Conservation (phyloP, 2,797 vertebrate genomes). For the Dicrostonyx torquatus region DNA sequence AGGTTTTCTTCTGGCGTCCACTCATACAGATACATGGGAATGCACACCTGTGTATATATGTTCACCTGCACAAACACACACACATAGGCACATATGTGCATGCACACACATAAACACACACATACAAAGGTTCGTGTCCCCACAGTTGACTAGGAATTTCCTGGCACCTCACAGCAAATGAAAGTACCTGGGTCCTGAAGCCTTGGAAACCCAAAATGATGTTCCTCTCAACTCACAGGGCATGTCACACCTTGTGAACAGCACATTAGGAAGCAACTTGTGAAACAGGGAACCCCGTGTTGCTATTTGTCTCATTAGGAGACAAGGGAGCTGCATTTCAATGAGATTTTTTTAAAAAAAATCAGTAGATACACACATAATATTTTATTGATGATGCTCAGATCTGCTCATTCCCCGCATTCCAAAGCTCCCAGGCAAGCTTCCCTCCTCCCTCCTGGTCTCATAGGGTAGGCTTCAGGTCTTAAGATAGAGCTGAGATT, state of each 20-base stretch:
- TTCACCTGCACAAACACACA: neutral
- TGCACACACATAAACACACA: neutral
- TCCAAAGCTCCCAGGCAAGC: neutral
- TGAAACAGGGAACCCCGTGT: neutral
- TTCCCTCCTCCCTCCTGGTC: neutral
- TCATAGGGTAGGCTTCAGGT: fast-evolving
- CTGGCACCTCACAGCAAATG: neutral
- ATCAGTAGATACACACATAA: neutral
- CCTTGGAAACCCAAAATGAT: neutral
- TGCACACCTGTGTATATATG: too few species aligned
- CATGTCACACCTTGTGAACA: neutral
- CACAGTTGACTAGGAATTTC: neutral
- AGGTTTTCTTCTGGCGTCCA: neutral
- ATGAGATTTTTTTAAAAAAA: neutral
- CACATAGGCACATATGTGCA: neutral
- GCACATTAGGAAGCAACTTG: neutral
- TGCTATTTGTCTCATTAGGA: neutral
- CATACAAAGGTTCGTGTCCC: neutral
- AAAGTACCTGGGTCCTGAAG: neutral
- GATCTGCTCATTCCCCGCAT: neutral
- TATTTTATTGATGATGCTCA: neutral
- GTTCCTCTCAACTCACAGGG: neutral
- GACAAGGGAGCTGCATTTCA: neutral
- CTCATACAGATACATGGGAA: neutral
- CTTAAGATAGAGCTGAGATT: neutral